Percentiles rank a stretch among this genome's conserved stretches.
phyloP scores from a whole-genome alignment of 2,888 invertebrate species.

The Actias luna region DNA sequence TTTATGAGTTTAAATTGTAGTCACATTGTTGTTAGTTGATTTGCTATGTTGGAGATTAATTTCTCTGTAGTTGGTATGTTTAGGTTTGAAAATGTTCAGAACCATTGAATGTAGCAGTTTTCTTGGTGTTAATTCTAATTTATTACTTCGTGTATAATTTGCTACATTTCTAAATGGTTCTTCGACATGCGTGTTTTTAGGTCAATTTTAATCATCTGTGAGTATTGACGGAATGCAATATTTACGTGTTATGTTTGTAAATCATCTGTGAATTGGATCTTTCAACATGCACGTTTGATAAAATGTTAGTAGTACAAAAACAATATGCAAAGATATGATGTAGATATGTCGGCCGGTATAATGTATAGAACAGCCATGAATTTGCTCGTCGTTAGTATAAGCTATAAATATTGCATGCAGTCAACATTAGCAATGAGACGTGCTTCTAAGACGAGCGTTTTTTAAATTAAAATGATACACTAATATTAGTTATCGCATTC shows the following conservation, averaged over 20 bases:
- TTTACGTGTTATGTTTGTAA: constrained; percentile 68
- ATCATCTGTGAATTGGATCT: constrained; percentile 53
- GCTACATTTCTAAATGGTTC: constrained; percentile 44
- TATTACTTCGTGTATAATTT: constrained; percentile 27
- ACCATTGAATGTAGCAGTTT: constrained; percentile 35
- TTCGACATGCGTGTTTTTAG: constrained; percentile 56
- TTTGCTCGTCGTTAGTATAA: constrained; percentile 64
- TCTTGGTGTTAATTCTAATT: constrained; percentile 25
- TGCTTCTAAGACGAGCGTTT: constrained; percentile 72
- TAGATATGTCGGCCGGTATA: constrained; percentile 47
- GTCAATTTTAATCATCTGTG: constrained; percentile 45
- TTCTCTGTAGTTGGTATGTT: constrained; percentile 39
- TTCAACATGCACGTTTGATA: constrained; percentile 61
- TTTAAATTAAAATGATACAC: constrained; percentile 54
- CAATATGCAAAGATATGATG: constrained; percentile 60
- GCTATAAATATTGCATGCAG: constrained; percentile 82
- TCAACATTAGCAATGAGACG: constrained; percentile 77
- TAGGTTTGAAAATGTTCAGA: constrained; percentile 34
- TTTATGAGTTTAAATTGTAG: constrained; percentile 30
- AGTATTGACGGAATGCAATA: constrained; percentile 80
- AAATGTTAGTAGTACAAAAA: constrained; percentile 59
- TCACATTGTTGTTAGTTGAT: constrained; percentile 33
- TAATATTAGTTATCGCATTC: constrained; percentile 4
- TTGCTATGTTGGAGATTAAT: constrained; percentile 36
- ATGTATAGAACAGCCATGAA: constrained; percentile 61